These are phyloP conservation scores for Xyrauchen texanus DNA, from an alignment of 2,113 vertebrate genomes.

Conservation along the genomic window DNA sequence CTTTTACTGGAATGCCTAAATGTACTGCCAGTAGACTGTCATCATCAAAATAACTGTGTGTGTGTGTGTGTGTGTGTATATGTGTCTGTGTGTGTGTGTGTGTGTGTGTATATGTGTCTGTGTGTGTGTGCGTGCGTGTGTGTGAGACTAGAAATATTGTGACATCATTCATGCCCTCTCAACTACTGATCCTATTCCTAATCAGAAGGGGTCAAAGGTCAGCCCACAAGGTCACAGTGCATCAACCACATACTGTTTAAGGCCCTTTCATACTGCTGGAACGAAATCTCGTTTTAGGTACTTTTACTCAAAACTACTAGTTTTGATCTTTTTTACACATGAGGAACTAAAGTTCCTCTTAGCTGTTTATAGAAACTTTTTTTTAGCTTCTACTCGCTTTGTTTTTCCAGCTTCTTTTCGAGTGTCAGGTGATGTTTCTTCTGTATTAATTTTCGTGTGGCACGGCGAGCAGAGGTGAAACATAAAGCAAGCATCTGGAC, in stretches of 20 bases:
- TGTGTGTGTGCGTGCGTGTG: constrained; percentile 26
- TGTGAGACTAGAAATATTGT: background rate
- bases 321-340: too few species aligned
- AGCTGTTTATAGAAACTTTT: too few species aligned
- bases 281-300: too few species aligned
- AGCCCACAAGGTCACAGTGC: background rate
- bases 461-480: too few species aligned
- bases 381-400: too few species aligned
- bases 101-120: constrained; percentile 21
- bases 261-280: too few species aligned
- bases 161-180: background rate
- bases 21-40: constrained; percentile 4
- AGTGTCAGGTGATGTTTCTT: too few species aligned
- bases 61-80: constrained; percentile 13
- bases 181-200: background rate
- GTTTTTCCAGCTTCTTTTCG: too few species aligned
- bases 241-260: background rate
- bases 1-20: constrained; percentile 36
- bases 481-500: too few species aligned
- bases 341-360: too few species aligned
- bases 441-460: too few species aligned
- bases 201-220: background rate
- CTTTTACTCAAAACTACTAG: too few species aligned
- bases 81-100: constrained; percentile 21
- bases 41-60: constrained; percentile 14